phyloP scores from a whole-genome alignment of 2,113 vertebrate genomes.

The Marcusenius ussheri region DNA sequence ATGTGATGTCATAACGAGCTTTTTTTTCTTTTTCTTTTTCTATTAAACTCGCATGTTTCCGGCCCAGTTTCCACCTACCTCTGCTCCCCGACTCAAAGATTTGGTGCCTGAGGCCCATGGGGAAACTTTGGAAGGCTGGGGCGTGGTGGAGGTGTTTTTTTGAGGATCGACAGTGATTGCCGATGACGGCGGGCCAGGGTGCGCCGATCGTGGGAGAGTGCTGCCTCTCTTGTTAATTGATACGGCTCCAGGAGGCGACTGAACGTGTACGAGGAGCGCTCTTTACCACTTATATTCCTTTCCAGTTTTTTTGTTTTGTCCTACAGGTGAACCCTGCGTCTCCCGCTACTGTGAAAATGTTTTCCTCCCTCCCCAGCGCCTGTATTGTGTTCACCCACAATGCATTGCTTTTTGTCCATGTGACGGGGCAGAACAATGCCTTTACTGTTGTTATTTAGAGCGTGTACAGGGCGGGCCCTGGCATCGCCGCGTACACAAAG shows the following conservation, averaged over 20 bases:
- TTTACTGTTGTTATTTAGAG: neutral
- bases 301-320: neutral
- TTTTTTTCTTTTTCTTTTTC: neutral
- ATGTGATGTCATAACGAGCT: conserved; percentile 25
- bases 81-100: conserved; percentile 25
- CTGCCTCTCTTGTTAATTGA: neutral
- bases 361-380: neutral
- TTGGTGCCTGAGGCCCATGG: conserved; percentile 42
- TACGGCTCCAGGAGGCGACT: conserved; percentile 27
- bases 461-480: neutral
- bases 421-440: neutral
- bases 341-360: neutral
- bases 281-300: neutral
- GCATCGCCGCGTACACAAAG: neutral
- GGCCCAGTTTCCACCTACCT: neutral
- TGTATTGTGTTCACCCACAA: neutral
- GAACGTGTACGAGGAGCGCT: neutral
- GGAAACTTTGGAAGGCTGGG: conserved; percentile 37
- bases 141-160: conserved; percentile 19
- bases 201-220: conserved; percentile 42
- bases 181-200: conserved; percentile 25
- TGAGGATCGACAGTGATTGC: conserved; percentile 42
- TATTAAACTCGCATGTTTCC: neutral
- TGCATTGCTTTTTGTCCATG: neutral
- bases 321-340: neutral